These are phyloP conservation scores for Hypomecis atomaria DNA, from an alignment of 2,888 invertebrate genomes.

Conservation along the genomic window DNA sequence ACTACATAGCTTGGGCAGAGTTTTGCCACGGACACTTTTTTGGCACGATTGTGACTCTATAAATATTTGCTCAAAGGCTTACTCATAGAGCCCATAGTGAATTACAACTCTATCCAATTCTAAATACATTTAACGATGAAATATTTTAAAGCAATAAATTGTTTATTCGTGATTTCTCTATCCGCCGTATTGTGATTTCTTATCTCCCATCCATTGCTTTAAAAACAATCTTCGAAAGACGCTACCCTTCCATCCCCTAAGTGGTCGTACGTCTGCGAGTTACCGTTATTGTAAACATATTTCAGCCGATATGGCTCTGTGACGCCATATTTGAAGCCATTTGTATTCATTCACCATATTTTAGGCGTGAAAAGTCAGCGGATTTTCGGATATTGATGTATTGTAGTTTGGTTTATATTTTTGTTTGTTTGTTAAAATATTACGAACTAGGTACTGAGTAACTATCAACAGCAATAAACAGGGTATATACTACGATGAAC, in stretches of 20 bases:
- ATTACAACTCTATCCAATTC: no score
- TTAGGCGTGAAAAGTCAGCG: slow-evolving; percentile 40
- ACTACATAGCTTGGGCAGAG: no score
- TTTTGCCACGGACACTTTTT: no score
- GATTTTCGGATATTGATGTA: slow-evolving; percentile 45
- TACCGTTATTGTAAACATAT: slow-evolving; percentile 54
- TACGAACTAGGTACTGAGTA: no score
- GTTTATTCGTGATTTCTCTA: no score
- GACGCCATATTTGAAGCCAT: slow-evolving; percentile 60
- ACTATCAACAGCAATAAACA: neutral
- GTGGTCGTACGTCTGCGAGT: slow-evolving; percentile 46
- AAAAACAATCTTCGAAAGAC: slow-evolving; percentile 30
- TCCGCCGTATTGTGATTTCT: neutral
- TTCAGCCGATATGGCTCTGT: slow-evolving; percentile 51
- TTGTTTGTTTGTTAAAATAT: slow-evolving; percentile 11
- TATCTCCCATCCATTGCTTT: slow-evolving; percentile 5
- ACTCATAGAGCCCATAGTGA: no score
- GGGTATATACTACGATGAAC: no score
- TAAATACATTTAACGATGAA: no score
- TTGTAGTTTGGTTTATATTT: slow-evolving; percentile 36
- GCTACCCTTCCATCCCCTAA: slow-evolving; percentile 41
- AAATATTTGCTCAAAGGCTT: no score
- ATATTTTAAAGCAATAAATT: no score
- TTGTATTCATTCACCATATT: slow-evolving; percentile 66
- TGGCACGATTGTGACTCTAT: no score